Evolutionary conservation across 1,140 invertebrate genomes (phyloP), one percentile per base, ranked within the genome.

Genomic region (Tetranychus cinnabarinus): DNA sequence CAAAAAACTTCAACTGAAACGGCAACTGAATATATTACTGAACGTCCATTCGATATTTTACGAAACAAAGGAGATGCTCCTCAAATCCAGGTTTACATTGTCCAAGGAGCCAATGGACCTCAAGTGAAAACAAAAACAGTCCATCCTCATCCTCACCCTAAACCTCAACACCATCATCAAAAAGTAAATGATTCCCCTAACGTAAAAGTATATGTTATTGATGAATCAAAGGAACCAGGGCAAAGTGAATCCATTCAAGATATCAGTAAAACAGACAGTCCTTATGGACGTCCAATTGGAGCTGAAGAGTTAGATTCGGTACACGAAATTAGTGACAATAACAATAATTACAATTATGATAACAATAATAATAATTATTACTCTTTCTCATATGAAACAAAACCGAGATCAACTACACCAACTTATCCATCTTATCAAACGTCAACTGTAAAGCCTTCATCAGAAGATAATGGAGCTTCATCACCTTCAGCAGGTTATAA

Each of bases 21-120:
- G 67, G 60, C 48, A 72, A 72, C 58, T 68, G 64, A 46, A 65
- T 36, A 35, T 35, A 10, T 45, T 1, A 45, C 56, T 36, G 39
- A 59, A 34, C 37, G 36, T 4, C 58, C 58, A 46, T 55, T 61
- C 34, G 60, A 61, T 56, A 7, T 61, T 12, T 34, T 55, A 23
- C n/a, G 60, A 61, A 56, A 31, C 42, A 54, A 61, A 56, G 8
- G 13, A 13, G 60, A 61, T 5, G 7, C 48, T n/a, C 60, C 60
- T 33, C 50, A 61, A 34, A 61, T 61, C 39, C 60, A 61, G 42
- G 60, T 61, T 5, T 61, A 55, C 42, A 61, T 61, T 31, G 60
- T 61, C 6, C 50, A 61, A 34, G 60, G 60, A 23, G 12, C n/a
- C 1, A 61, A 61, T 47, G 60, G 52, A 45, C 59, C 59, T 34